A percentile compares a stretch with the other conserved stretches of the same genome.
These are phyloP conservation scores for Hydrocynus forskahlii DNA, from an alignment of 2,797 vertebrate genomes.

Conservation along the genomic window DNA sequence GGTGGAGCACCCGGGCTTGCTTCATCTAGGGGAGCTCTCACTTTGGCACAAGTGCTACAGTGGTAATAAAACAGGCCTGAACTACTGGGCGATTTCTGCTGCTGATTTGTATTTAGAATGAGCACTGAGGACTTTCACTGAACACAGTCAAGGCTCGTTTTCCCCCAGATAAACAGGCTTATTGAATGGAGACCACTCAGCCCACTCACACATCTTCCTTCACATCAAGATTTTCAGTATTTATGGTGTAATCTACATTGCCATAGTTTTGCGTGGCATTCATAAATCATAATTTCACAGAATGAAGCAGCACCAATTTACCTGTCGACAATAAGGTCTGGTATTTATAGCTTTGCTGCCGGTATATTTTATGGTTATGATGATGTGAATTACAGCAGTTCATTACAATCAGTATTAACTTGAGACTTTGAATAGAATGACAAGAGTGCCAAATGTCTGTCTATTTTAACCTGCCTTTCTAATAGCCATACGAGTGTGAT, in stretches of 20 bases:
- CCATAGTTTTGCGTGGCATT: constrained; percentile 44
- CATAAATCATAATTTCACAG: constrained; percentile 62
- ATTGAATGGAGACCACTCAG: constrained; percentile 51
- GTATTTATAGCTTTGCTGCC: constrained; percentile 59
- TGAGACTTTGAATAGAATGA: constrained; percentile 58
- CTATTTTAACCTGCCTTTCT: constrained; percentile 74
- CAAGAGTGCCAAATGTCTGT: constrained; percentile 60
- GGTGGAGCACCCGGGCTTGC: constrained; percentile 80
- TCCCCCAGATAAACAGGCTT: constrained; percentile 59
- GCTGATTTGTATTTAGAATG: constrained; percentile 62
- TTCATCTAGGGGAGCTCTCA: constrained; percentile 69
- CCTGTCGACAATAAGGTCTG: constrained; percentile 53
- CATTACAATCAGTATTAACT: constrained; percentile 61
- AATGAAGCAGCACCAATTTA: constrained; percentile 54
- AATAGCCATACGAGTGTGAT: constrained; percentile 68
- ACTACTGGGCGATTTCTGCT: constrained; percentile 56
- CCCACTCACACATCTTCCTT: constrained; percentile 41
- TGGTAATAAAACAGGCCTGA: constrained; percentile 57
- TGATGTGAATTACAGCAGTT: constrained; percentile 59
- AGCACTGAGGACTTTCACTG: constrained; percentile 50
- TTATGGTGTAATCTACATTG: constrained; percentile 55
- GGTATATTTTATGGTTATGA: constrained; percentile 62
- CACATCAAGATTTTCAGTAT: constrained; percentile 42
- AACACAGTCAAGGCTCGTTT: constrained; percentile 61
- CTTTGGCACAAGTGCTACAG: constrained; percentile 39